Percentiles rank a stretch among this genome's conserved stretches.
These are phyloP conservation scores for Dryas iulia DNA, from an alignment of 1,140 invertebrate species.

Conservation along the genomic window DNA sequence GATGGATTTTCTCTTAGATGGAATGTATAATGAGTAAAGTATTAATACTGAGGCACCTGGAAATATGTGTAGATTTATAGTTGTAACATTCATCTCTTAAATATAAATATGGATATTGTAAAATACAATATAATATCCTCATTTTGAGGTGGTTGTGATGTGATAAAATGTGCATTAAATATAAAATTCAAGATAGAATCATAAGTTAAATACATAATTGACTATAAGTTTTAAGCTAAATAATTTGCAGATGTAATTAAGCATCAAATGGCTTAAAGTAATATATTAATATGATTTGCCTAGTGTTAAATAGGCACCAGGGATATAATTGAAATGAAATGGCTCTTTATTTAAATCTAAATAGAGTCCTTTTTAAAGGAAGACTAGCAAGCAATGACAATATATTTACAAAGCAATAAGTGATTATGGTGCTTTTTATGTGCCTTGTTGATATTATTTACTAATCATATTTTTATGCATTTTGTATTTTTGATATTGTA, in stretches of 20 bases:
- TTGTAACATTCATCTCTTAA: not conserved
- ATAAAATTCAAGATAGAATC: too few relatives aligned
- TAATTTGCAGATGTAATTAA: not conserved
- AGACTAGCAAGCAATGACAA: not conserved
- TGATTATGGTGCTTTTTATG: slow-evolving; percentile 37
- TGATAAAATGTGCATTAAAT: slow-evolving; percentile 2
- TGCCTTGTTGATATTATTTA: slow-evolving; percentile 44
- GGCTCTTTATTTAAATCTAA: not conserved
- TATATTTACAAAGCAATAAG: slow-evolving; percentile 24
- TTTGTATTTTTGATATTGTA: slow-evolving; percentile 37
- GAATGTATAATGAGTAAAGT: slow-evolving; percentile 87
- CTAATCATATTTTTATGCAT: slow-evolving; percentile 19
- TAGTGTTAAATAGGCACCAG: not conserved
- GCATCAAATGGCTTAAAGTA: too few relatives aligned
- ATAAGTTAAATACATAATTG: too few relatives aligned
- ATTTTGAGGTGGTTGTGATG: not conserved
- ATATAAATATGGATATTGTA: not conserved
- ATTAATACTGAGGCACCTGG: not conserved
- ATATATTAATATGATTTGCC: not conserved
- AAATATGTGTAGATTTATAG: not conserved
- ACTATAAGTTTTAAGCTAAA: slow-evolving; percentile 1
- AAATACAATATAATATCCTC: not conserved
- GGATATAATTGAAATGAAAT: not conserved
- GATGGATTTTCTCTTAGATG: slow-evolving; percentile 90
- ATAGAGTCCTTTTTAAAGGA: not conserved